Percentiles rank a stretch among this genome's conserved stretches.
phyloP scores from a whole-genome alignment of 2,113 vertebrate species.

The Halichoerus grypus region DNA sequence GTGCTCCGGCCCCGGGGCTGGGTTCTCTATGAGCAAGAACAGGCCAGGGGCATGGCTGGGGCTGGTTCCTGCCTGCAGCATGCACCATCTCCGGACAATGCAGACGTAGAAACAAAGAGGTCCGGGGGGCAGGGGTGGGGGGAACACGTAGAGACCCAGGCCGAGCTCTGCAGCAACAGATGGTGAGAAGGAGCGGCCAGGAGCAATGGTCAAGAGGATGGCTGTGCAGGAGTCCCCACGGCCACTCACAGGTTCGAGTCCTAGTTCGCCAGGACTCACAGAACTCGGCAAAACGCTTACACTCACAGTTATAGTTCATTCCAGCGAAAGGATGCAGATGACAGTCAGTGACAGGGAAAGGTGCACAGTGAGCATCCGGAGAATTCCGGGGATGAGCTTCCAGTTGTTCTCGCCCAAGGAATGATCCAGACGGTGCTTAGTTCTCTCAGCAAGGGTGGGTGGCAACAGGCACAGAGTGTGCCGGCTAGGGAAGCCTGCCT shows the following conservation, averaged over 20 bases:
- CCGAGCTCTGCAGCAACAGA: background rate
- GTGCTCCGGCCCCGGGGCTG: too few species aligned
- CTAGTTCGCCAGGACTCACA: background rate
- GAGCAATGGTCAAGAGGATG: background rate
- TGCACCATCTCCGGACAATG: background rate
- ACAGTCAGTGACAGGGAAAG: background rate
- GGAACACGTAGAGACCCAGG: background rate
- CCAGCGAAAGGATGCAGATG: background rate
- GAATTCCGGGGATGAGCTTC: background rate
- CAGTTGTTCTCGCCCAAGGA: background rate
- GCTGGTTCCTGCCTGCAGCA: background rate
- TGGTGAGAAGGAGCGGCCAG: background rate
- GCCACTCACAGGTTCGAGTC: background rate
- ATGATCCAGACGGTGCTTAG: rapidly evolving
- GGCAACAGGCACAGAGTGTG: background rate
- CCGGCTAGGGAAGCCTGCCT: too few species aligned
- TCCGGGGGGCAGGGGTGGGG: background rate
- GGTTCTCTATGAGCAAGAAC: background rate
- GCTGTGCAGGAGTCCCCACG: too few species aligned
- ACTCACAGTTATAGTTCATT: background rate
- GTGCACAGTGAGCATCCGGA: rapidly evolving
- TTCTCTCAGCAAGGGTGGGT: background rate
- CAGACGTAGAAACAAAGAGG: background rate
- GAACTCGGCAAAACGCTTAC: background rate
- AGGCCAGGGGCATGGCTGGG: background rate